Evolutionary conservation across 2,888 invertebrate species (phyloP).

Genomic region (Eretmocerus hayati): DNA sequence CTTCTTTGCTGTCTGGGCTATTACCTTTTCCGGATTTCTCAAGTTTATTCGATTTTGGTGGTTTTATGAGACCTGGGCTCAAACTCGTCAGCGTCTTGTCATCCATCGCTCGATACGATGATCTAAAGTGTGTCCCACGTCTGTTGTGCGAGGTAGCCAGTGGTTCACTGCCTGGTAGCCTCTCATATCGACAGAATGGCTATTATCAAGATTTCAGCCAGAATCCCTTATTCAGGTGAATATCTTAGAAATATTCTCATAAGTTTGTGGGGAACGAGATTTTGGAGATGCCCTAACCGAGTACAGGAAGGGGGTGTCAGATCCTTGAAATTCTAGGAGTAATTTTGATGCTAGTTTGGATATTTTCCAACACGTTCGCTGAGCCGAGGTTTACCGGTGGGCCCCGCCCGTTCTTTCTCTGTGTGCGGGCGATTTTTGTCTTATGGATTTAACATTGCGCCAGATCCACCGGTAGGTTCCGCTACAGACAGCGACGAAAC

Average conservation of each 20-base stretch:
- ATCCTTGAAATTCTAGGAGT: background rate
- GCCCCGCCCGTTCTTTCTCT: too few relatives aligned
- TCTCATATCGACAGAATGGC: slow-evolving; percentile 26
- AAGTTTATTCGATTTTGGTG: slow-evolving; percentile 11
- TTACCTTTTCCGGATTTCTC: slow-evolving; percentile 11
- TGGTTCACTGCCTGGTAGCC: slow-evolving; percentile 36
- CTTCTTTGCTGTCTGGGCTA: slow-evolving; percentile 8
- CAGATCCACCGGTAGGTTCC: too few relatives aligned
- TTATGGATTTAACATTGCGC: too few relatives aligned
- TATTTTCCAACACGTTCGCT: too few relatives aligned
- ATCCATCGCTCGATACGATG: slow-evolving; percentile 64
- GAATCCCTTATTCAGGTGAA: slow-evolving; percentile 56
- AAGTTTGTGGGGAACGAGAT: background rate
- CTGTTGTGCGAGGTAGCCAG: slow-evolving; percentile 70
- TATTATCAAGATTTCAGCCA: slow-evolving; percentile 32
- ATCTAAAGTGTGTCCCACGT: slow-evolving; percentile 71
- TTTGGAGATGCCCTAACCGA: too few relatives aligned
- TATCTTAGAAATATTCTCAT: background rate
- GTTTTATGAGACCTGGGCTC: slow-evolving; percentile 22
- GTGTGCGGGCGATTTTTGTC: too few relatives aligned
- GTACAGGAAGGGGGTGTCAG: too few relatives aligned
- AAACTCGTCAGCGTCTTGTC: slow-evolving; percentile 49
- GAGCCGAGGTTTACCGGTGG: too few relatives aligned
- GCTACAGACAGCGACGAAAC: too few relatives aligned
- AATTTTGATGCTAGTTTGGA: too few relatives aligned